A percentile compares a stretch with the other conserved stretches of the same genome.
Conservation (phyloP, 2,797 vertebrate species). For the Tokudaia tokunoshimensis region DNA sequence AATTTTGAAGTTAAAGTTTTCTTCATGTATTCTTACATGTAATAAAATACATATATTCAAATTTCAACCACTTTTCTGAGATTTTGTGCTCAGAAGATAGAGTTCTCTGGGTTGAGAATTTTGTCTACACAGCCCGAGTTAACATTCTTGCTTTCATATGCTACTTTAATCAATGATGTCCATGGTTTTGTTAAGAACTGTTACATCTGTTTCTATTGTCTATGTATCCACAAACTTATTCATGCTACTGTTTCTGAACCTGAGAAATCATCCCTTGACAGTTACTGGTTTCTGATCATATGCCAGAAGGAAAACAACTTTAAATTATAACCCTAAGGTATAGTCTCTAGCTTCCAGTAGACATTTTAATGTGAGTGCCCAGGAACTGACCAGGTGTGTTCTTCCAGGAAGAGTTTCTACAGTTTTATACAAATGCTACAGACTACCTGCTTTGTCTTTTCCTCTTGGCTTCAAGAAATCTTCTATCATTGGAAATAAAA, state of each 20-base stretch:
- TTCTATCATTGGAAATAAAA: not conserved
- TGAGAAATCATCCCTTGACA: not conserved
- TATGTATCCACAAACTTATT: not conserved
- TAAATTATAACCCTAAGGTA: not conserved
- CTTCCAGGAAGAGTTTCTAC: not conserved
- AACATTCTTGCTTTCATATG: constrained; percentile 11
- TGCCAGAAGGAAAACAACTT: not conserved
- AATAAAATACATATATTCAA: not conserved
- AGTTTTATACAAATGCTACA: not conserved
- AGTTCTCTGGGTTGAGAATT: not conserved
- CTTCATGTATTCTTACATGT: not conserved
- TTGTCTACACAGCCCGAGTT: not conserved
- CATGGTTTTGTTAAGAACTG: not conserved
- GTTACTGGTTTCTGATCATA: not conserved
- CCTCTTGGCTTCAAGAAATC: not conserved
- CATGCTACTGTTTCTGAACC: not conserved
- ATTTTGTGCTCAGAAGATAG: not conserved
- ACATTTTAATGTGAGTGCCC: not conserved
- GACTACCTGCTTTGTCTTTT: not conserved
- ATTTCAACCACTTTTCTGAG: not conserved
- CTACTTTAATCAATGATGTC: not conserved
- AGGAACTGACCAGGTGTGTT: not conserved
- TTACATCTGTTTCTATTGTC: not conserved
- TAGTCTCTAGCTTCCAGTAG: not conserved
- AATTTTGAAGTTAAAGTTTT: constrained; percentile 23